Evolutionary conservation across 2,797 vertebrate genomes (phyloP).

Genomic region (Loriculus beryllinus): DNA sequence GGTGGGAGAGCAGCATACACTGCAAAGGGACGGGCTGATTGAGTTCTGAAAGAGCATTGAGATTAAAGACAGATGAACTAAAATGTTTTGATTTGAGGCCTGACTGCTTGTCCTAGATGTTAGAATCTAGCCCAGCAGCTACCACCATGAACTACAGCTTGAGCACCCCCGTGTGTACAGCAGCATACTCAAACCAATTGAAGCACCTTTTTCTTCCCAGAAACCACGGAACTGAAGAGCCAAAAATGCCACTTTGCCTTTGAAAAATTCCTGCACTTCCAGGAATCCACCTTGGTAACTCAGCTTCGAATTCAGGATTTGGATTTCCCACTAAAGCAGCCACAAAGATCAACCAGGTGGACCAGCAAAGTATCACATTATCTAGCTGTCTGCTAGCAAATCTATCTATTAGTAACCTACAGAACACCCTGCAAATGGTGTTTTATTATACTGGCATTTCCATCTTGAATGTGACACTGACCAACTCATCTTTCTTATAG

Average conservation of each 20-base stretch:
- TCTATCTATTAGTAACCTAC: too few relatives aligned
- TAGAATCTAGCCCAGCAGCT: background rate
- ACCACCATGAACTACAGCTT: background rate
- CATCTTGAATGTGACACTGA: background rate
- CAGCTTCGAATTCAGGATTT: background rate
- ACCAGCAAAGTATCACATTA: background rate
- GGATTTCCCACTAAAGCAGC: background rate
- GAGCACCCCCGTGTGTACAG: slow-evolving; percentile 1
- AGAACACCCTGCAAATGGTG: background rate
- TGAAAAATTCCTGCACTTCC: background rate
- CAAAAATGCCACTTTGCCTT: background rate
- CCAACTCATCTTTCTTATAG: too few relatives aligned
- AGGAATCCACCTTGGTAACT: background rate
- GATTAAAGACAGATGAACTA: background rate
- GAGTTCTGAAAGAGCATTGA: background rate
- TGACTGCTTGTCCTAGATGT: background rate
- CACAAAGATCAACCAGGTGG: background rate
- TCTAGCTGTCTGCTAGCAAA: background rate
- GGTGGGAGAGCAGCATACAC: background rate
- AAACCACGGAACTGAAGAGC: accelerated
- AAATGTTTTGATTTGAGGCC: background rate
- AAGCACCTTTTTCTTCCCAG: background rate
- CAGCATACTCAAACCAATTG: background rate
- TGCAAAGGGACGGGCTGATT: background rate
- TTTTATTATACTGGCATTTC: background rate